These are phyloP conservation scores for Drepana falcataria DNA, from an alignment of 2,888 invertebrate species.

Conservation along the genomic window DNA sequence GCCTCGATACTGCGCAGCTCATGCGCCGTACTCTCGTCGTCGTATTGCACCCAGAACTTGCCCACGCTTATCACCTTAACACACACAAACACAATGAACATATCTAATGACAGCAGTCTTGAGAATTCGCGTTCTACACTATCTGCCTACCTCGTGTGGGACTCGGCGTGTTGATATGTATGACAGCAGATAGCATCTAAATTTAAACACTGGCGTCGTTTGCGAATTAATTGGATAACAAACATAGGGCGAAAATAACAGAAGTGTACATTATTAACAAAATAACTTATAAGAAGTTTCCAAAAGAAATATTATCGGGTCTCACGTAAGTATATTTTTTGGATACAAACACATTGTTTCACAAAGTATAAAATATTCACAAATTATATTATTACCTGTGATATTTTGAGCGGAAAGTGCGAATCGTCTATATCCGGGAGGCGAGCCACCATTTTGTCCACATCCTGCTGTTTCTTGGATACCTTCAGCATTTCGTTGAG, in stretches of 20 bases:
- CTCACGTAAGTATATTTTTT: too few species aligned
- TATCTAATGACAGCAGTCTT: neutral
- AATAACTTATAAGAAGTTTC: too few species aligned
- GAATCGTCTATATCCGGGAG: constrained; percentile 80
- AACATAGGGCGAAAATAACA: too few species aligned
- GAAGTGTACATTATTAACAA: too few species aligned
- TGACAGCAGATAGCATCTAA: too few species aligned
- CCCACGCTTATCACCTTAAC: constrained; percentile 79
- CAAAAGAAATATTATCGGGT: too few species aligned
- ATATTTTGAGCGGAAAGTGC: constrained; percentile 73
- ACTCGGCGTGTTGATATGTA: too few species aligned
- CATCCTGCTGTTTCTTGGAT: constrained; percentile 23
- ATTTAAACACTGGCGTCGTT: too few species aligned
- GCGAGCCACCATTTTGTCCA: constrained; percentile 57
- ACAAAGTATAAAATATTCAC: too few species aligned
- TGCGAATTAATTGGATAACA: too few species aligned
- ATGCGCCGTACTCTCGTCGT: constrained; percentile 57
- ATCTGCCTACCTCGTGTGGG: too few species aligned
- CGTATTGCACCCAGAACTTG: constrained; percentile 83
- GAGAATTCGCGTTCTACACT: neutral
- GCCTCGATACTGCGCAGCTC: constrained; percentile 31
- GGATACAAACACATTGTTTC: too few species aligned
- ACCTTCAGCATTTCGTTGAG: constrained; percentile 53
- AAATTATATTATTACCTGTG: constrained; percentile 62
- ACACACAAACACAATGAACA: neutral